Evolutionary conservation across 2,797 vertebrate genomes (phyloP).

Genomic region (Prunella strophiata): DNA sequence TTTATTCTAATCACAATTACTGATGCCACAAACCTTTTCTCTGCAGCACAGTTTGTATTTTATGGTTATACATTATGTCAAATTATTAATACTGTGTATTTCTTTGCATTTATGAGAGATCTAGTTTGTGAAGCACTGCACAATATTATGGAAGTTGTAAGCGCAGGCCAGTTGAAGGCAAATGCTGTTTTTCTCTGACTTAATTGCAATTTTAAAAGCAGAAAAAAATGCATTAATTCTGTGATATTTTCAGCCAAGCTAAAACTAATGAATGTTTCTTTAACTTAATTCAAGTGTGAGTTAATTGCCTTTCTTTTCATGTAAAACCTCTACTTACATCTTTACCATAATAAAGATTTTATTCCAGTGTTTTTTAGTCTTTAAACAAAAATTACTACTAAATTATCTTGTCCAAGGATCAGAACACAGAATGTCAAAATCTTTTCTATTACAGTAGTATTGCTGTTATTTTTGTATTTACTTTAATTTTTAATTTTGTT

Average conservation of each 20-base stretch:
- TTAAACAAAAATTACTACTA: neutral
- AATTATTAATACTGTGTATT: constrained; percentile 10
- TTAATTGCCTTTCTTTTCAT: neutral
- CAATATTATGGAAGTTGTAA: neutral
- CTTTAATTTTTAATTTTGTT: neutral
- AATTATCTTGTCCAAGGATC: neutral
- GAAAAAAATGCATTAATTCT: neutral
- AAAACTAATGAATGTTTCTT: neutral
- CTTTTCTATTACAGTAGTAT: neutral
- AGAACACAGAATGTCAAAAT: neutral
- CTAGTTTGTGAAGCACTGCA: neutral
- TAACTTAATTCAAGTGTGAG: neutral
- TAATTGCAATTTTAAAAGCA: constrained; percentile 5
- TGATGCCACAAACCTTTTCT: constrained; percentile 1
- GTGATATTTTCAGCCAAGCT: constrained; percentile 19
- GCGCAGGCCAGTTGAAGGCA: neutral
- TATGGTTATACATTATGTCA: neutral
- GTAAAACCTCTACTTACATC: neutral
- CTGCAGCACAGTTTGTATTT: neutral
- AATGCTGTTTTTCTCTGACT: neutral
- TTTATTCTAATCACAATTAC: constrained; percentile 15
- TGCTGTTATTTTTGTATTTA: neutral
- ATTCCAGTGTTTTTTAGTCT: neutral
- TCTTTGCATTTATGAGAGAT: constrained; percentile 7
- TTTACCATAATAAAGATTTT: neutral